Evolutionary conservation across 2,113 vertebrate genomes (phyloP).

Genomic region (Python bivittatus): DNA sequence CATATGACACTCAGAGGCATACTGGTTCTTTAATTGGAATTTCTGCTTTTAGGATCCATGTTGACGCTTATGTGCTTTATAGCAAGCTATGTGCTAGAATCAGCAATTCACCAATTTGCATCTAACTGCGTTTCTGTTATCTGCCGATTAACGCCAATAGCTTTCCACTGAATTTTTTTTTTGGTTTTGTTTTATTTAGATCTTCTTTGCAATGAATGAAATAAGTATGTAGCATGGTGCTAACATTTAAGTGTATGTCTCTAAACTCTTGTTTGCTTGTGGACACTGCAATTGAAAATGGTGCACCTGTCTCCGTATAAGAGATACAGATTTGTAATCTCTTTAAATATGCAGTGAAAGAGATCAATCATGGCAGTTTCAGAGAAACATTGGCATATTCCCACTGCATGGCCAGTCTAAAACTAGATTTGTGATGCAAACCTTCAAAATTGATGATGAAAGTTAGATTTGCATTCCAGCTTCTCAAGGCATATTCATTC

Average conservation of each 20-base stretch:
- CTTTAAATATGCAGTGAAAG: background rate
- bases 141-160: background rate
- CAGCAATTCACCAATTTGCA: background rate
- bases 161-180: background rate
- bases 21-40: background rate
- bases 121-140: background rate
- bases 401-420: background rate
- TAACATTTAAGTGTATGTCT: background rate
- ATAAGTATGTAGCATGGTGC: background rate
- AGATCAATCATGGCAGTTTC: background rate
- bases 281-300: background rate
- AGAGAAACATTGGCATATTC: background rate
- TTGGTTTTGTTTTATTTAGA: background rate
- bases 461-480: background rate
- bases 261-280: background rate
- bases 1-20: background rate
- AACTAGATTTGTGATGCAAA: background rate
- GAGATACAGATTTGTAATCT: background rate
- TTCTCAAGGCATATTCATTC: background rate
- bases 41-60: background rate
- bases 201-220: background rate
- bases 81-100: background rate
- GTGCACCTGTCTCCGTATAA: background rate
- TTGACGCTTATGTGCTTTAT: background rate
- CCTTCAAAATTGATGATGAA: background rate